Base-by-base conservation (phyloP, 2,888 invertebrate species). In the Mechanitis mazaeus region DNA sequence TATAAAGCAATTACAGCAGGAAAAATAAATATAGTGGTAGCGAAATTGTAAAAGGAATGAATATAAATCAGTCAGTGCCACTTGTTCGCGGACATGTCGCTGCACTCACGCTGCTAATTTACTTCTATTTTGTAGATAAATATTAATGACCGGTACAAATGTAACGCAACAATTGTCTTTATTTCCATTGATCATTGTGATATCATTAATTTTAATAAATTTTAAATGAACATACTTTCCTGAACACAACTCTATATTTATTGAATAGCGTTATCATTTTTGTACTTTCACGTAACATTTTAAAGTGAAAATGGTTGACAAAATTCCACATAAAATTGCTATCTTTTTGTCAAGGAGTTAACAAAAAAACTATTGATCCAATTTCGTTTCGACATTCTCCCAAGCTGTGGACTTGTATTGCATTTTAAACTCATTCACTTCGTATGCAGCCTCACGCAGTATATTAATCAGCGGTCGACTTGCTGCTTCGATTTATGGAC, bases 31-130 rank as follows among this genome's bases (percentile, higher is more conserved):
- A 56, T n/a, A 42, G 45, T 31, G 45, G 45, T 58, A 58, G 55
- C 53, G 54, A 60, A 64, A 64, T 50, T 60, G 59, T 63, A 61
- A 59, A 62, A 61, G 56, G 62, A 64, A 58, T 38, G 42, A 33
- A 33, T 58, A 68, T 68, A 62, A 63, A 68, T 68, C 70, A 70
- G 59, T 67, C 69, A 64, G 38, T 55, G 63, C 54, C 60, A 45
- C 45, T 59, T 63, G 69, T 68, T 54, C 57, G 61, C 46, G 33
- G 64, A 54, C 61, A 61, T 69, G 69, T 66, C 65, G 64, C 66
- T 59, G 50, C 28, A 56, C 56, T 64, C 62, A 63, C 66, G 59
- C 63, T 61, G 64, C 68, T 69, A 63, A 69, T 68, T 67, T 65
- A 69, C 68, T 66, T 58, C 65, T 65, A 67, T 63, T 50, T 54